Base-by-base conservation (phyloP, 2,113 vertebrate genomes). In the Pelobates fuscus region DNA sequence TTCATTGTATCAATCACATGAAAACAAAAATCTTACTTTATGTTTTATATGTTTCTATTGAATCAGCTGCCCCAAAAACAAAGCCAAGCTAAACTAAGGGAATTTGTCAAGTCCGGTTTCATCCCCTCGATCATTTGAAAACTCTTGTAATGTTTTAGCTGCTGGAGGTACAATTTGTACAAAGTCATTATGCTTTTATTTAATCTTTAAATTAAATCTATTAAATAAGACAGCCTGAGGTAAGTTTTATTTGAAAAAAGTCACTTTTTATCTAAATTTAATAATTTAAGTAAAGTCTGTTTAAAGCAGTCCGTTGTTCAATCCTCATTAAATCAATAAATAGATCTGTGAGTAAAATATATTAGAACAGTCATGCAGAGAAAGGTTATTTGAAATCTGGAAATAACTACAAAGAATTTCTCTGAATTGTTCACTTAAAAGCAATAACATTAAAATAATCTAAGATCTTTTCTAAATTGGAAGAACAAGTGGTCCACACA, bases 41-140 rank as follows among this genome's bases (percentile, higher is more conserved):
- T 71, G 54, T 67, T 61, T 73, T 79, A 58, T 70, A 52, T 57
- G 17, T 5, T 49, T 69, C 32, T 52, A 57, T 58, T 67, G 65
- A 14, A 66, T 67, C 20, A 70, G 21, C 25, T 25, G 30, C 8
- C 17, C 59, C 72, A 6, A 76, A 68, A 68, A 67, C 46, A 67
- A 76, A 32, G 55, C 14, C 25, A 71, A 12, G 32, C 62, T 67
- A 62, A 74, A 57, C 8, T 29, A 29, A 71, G 63, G 61, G 54
- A 60, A 78, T 78, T 52, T 41, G 55, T 72, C 41, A 59, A 67
- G 12, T 64, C 43, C 59, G 26, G 65, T 73, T 77, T 72, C 27
- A 69, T 79, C 60, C 18, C 32, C 32, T 2, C 64, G 32, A 21
- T 65, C 52, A 71, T 68, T 27, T 49, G 29, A 60, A 67, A 12